phyloP scores from a whole-genome alignment of 1,140 invertebrate species.

The Belonocnema kinseyi region DNA sequence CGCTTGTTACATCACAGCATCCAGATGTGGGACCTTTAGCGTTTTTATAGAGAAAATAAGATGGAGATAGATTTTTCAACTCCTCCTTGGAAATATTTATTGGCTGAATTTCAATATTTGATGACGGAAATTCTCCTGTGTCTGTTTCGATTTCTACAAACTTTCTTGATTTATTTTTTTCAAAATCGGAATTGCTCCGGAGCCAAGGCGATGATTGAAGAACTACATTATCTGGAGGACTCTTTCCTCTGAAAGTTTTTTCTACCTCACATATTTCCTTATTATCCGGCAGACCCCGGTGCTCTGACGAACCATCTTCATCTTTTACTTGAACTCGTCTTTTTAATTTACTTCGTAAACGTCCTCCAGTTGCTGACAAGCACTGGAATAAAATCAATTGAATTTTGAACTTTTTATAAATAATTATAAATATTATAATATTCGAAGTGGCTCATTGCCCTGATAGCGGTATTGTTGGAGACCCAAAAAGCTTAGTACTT shows the following conservation, averaged over 20 bases:
- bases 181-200: neutral
- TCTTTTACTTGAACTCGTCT: neutral
- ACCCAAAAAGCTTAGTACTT: too few relatives aligned
- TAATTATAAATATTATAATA: neutral
- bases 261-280: neutral
- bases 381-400: neutral
- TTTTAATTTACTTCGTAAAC: neutral
- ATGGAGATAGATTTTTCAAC: too few relatives aligned
- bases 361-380: neutral
- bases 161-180: neutral
- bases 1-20: slow-evolving; percentile 40
- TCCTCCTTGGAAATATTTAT: too few relatives aligned
- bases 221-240: neutral
- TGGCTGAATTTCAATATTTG: too few relatives aligned
- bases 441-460: neutral
- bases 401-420: neutral
- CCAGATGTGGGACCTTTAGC: neutral
- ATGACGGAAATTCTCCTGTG: too few relatives aligned
- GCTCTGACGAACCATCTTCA: neutral
- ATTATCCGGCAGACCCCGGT: neutral
- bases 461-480: too few relatives aligned
- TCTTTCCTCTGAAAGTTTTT: neutral
- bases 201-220: neutral
- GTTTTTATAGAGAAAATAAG: neutral
- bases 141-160: neutral